Percentiles rank a stretch among this genome's conserved stretches.
These are phyloP conservation scores for Mimachlamys varia DNA, from an alignment of 2,888 invertebrate species.

Conservation along the genomic window DNA sequence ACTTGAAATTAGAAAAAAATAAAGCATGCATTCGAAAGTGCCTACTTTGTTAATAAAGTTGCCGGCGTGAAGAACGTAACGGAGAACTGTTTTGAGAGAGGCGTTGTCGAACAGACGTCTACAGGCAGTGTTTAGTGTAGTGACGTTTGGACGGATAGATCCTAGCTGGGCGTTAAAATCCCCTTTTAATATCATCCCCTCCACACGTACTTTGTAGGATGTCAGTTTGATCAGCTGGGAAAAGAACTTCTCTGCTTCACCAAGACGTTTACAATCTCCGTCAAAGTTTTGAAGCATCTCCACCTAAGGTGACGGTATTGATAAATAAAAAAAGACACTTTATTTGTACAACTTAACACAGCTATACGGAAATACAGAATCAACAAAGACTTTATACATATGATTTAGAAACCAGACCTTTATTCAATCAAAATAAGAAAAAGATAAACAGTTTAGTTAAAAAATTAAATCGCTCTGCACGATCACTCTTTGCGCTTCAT, in stretches of 20 bases:
- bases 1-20: no score
- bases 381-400: no score
- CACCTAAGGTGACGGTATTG: slow-evolving; percentile 63
- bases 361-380: no score
- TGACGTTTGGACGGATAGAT: slow-evolving; percentile 94
- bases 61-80: slow-evolving; percentile 96
- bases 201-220: slow-evolving; percentile 94
- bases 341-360: background rate
- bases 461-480: no score
- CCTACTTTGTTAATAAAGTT: slow-evolving; percentile 95
- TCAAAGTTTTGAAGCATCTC: slow-evolving; percentile 79
- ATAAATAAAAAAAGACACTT: background rate
- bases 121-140: slow-evolving; percentile 93
- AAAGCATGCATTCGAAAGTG: background rate
- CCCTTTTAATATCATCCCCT: slow-evolving; percentile 96
- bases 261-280: slow-evolving; percentile 81
- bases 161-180: slow-evolving; percentile 95
- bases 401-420: no score
- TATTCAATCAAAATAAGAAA: no score
- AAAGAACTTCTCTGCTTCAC: slow-evolving; percentile 83
- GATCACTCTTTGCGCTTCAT: no score
- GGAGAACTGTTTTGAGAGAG: slow-evolving; percentile 92
- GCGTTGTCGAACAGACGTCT: slow-evolving; percentile 87
- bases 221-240: slow-evolving; percentile 79
- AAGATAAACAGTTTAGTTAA: no score